Base-by-base conservation (phyloP, 2,797 vertebrate genomes). In the Oreonectes daqikongensis region DNA sequence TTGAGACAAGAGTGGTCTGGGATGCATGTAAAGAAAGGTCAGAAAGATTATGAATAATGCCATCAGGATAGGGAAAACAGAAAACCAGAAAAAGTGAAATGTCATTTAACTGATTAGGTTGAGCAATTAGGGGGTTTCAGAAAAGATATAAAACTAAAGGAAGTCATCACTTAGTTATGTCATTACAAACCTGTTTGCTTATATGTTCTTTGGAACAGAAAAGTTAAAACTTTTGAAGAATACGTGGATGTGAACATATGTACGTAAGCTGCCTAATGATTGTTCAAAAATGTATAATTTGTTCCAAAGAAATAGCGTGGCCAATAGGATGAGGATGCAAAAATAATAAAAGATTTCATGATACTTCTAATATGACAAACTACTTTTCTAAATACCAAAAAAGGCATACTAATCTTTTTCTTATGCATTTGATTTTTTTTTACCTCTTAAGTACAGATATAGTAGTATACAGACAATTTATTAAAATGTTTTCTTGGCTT, bases 1-100 rank as follows among this genome's bases (percentile, higher is more conserved):
- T 75, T 40, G 61, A 67, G 61, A 59, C 67, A 63, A 75, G 55
- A 67, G 52, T 26, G 50, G 60, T 55, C 69, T 77, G 35, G 75
- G 70, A 70, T 2, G 30, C 69, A 26, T 55, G 46, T 72, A 44
- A 64, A 64, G 44, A 52, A 69, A 72, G 69, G 50, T 57, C 46
- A 42, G 22, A 28, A 69, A 20, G 20, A 69, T 76, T 59, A 72
- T 63, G 53, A 60, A 48, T 69, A 48, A 69, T 68, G 52, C 11
- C 65, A 35, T 17, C 15, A 32, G n/a, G 15, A 38, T 10, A 10
- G 64, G 65, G 42, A 50, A 48, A 26, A 59, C 52, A 46, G 35
- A 64, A 63, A 38, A 18, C 17, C 59, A 20, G 38, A 68, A 68
- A 26, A 68, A 35, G 22, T 2, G 2, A 68, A 68, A 67, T n/a